These are phyloP conservation scores for Pavo muticus DNA, from an alignment of 2,113 vertebrate genomes.

Conservation along the genomic window DNA sequence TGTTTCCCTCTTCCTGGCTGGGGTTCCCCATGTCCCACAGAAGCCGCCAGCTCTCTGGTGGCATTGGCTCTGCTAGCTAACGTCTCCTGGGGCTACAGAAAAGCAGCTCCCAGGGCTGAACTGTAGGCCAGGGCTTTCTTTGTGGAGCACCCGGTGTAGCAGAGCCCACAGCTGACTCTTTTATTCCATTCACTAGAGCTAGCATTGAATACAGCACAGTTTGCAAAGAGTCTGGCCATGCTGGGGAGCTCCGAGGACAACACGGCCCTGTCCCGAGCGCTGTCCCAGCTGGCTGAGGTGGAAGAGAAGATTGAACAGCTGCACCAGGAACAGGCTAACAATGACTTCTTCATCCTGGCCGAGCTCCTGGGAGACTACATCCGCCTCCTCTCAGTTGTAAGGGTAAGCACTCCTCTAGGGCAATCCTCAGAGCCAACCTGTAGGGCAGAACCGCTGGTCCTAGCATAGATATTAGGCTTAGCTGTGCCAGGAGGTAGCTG, in stretches of 20 bases:
- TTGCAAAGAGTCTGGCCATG: conserved; percentile 97
- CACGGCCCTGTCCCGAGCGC: conserved; percentile 92
- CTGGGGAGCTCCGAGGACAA: conserved; percentile 98
- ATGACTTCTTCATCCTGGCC: conserved; percentile 91
- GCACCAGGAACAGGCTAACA: conserved; percentile 93
- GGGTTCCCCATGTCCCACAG: neutral
- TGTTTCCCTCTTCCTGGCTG: neutral
- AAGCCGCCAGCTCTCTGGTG: neutral
- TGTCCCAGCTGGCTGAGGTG: conserved; percentile 97
- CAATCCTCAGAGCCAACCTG: neutral
- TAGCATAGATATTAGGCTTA: rapidly evolving
- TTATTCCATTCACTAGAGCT: conserved; percentile 72
- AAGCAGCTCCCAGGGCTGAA: neutral
- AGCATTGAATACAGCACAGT: conserved; percentile 90
- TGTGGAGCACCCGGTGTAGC: neutral
- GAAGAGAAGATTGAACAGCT: conserved; percentile 97
- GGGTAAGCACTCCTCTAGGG: conserved; percentile 75
- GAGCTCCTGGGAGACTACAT: conserved; percentile 96
- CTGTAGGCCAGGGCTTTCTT: neutral
- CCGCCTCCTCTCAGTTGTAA: conserved; percentile 91
- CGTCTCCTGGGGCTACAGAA: neutral
- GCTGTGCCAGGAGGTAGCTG: neutral
- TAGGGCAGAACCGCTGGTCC: neutral
- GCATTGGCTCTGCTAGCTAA: neutral
- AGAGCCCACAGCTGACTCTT: neutral